A percentile compares a stretch with the other conserved stretches of the same genome.
These are phyloP conservation scores for Falco concolor DNA, from an alignment of 2,797 vertebrate genomes.

Conservation along the genomic window DNA sequence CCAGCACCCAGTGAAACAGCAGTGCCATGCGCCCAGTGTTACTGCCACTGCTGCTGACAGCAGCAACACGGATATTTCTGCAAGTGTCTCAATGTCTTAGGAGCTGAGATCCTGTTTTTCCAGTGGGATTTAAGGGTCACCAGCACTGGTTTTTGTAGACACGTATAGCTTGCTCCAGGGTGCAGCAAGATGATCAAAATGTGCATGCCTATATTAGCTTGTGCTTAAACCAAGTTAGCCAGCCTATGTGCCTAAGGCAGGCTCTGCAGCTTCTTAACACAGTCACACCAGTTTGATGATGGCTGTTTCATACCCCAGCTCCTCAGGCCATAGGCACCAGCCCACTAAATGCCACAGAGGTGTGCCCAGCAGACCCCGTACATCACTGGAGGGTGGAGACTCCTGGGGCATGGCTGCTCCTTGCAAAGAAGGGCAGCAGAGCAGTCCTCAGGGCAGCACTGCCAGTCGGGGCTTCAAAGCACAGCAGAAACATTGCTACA, in stretches of 20 bases:
- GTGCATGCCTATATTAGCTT: neutral
- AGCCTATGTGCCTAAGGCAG: neutral
- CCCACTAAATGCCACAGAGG: neutral
- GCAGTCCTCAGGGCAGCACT: accelerated
- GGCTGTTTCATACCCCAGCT: neutral
- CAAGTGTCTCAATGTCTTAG: neutral
- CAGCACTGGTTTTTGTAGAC: neutral
- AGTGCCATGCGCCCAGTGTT: neutral
- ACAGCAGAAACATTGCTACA: neutral
- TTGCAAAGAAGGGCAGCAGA: neutral
- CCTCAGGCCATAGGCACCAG: neutral
- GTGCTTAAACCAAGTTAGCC: neutral
- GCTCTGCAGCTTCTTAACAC: neutral
- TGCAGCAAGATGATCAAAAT: neutral
- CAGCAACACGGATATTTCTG: neutral
- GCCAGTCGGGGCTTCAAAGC: neutral
- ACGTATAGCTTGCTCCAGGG: neutral
- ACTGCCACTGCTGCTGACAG: neutral
- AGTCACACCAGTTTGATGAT: neutral
- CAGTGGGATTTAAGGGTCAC: neutral
- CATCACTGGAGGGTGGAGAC: neutral
- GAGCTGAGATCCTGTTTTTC: neutral
- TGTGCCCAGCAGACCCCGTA: neutral
- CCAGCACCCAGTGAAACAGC: neutral
- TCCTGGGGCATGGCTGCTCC: neutral